Conservation (phyloP, 2,113 vertebrate species). For the Muntiacus reevesi region DNA sequence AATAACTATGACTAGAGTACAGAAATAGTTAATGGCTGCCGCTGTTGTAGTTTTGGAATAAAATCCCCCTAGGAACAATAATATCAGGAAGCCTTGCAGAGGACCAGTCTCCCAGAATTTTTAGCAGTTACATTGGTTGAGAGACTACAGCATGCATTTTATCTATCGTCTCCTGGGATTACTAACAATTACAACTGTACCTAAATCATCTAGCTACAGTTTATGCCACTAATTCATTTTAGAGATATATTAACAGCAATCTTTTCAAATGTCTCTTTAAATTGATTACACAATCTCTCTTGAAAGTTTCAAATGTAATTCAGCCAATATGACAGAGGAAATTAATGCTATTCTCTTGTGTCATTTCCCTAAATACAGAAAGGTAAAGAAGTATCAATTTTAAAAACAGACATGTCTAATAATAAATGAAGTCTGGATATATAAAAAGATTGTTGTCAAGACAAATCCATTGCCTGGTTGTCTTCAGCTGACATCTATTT, state of each 20-base stretch:
- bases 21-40: not conserved
- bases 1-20: not conserved
- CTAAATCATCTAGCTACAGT: not conserved
- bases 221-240: conserved; percentile 30
- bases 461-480: conserved; percentile 39
- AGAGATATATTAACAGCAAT: conserved; percentile 26
- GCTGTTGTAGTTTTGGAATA: not conserved
- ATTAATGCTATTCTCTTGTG: not conserved
- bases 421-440: conserved; percentile 40
- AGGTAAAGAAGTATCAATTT: conserved; percentile 37
- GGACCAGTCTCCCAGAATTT: not conserved
- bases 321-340: not conserved
- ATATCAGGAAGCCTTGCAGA: not conserved
- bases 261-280: conserved; percentile 22
- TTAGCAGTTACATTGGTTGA: not conserved
- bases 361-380: conserved; percentile 32
- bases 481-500: conserved; percentile 43
- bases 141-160: not conserved
- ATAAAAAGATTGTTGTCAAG: conserved; percentile 52
- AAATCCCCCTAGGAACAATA: not conserved
- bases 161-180: conserved; percentile 2
- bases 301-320: conserved; percentile 11
- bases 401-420: conserved; percentile 21
- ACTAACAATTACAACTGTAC: not conserved
- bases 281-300: conserved; percentile 5